Evolutionary conservation across 2,888 invertebrate genomes (phyloP), one percentile per base, ranked within the genome.

Genomic region (Hydrotaea diabolus): DNA sequence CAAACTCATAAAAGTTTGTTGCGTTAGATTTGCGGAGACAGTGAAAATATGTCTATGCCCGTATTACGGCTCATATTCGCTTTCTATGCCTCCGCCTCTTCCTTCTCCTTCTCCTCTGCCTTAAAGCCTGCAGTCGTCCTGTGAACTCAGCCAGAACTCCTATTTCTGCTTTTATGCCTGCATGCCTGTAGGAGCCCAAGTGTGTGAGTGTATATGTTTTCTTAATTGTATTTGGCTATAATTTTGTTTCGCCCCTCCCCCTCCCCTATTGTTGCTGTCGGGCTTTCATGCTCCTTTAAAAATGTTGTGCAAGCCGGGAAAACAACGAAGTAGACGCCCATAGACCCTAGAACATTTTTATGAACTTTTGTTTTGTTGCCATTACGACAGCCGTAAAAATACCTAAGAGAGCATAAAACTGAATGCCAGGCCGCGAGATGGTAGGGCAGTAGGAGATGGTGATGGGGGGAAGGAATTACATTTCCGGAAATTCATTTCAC

Each of bases 181-280:
- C 36, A n/a, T 62, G 2, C 59, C 17, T 62, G 53, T 64, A 36
- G 71, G n/a, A n/a, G n/a, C n/a, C n/a, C n/a, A n/a, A n/a, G 11
- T 62, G 43, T 77, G 21, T 66, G 69, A 21, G 59, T 77, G 74
- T 23, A 9, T 55, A 31, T 72, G 46, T 80, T 83, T 80, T 66
- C 76, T 83, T 83, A 80, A 80, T 83, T 83, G 80, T 80, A 77
- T 83, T 83, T 83, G 77, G 36, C 80, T 80, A 83, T 83, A 83
- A 83, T 80, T 74, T 80, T 73, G 80, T 83, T 83, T 26, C 31
- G 31, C 31, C n/a, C n/a, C n/a, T n/a, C n/a, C n/a, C n/a, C n/a
- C n/a, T n/a, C 23, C 19, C 19, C 17, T 36, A 31, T 57, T 55
- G 21, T 73, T 21, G 31, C 36, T 55, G n/a, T 26, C 19, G 19